phyloP scores from a whole-genome alignment of 2,888 invertebrate species.

The Melolontha melolontha region DNA sequence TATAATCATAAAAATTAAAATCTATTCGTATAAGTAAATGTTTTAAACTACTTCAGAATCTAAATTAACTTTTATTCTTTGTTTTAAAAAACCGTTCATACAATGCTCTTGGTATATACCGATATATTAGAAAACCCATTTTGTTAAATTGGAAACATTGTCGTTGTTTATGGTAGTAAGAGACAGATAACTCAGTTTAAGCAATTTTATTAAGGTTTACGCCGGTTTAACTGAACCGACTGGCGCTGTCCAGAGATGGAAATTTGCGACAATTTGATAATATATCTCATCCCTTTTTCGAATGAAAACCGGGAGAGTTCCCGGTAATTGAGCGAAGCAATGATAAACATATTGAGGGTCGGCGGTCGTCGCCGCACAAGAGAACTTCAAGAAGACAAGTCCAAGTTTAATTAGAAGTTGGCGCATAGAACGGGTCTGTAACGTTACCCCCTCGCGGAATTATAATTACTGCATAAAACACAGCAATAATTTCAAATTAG shows the following conservation, averaged over 20 bases:
- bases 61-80: no score
- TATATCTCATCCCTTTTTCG: constrained; percentile 33
- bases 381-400: constrained; percentile 44
- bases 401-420: constrained; percentile 50
- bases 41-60: no score
- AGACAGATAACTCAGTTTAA: constrained; percentile 31
- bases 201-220: constrained; percentile 25
- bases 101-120: neutral
- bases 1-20: no score
- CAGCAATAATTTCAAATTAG: constrained; percentile 53
- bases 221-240: constrained; percentile 16
- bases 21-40: no score
- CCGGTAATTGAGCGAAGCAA: constrained; percentile 25
- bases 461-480: constrained; percentile 54
- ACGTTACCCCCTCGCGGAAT: constrained; percentile 49
- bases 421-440: constrained; percentile 44
- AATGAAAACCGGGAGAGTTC: constrained; percentile 28
- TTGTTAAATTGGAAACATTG: constrained; percentile 27
- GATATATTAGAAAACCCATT: constrained; percentile 26
- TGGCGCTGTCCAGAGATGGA: constrained; percentile 27
- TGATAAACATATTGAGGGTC: constrained; percentile 35
- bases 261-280: constrained; percentile 31
- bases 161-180: constrained; percentile 22
- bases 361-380: constrained; percentile 14
- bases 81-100: no score